Base-by-base conservation (phyloP, 2,888 invertebrate species). In the Hypercompe scribonia region DNA sequence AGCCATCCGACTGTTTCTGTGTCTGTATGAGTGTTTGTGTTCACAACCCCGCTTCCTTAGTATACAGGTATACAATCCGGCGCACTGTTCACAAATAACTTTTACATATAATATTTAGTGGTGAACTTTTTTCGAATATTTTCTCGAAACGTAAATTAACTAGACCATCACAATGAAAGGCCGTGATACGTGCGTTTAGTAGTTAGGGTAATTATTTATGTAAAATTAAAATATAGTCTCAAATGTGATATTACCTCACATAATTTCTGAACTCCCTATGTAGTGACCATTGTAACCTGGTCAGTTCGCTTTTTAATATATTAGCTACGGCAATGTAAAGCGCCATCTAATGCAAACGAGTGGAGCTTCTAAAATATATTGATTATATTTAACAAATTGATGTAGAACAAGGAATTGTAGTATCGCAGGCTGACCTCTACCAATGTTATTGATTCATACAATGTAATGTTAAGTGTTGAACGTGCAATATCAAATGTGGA, bases 381-480 rank as follows among this genome's bases (percentile, higher is more conserved):
- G 71, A 82, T 81, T 78, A 78, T 82, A 71, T 75, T 72, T 71
- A 77, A 78, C 76, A 75, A 76, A 80, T 79, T 72, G 77, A 76
- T 81, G 82, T 85, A 89, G 87, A 85, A 86, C 87, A 87, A 84
- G 86, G 84, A 87, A 85, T 88, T 86, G 85, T 82, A 84, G 83
- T 85, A 87, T 85, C 83, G 83, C 85, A 85, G 84, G 86, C 86
- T 88, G 90, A 90, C 87, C 86, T 89, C 88, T 88, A 89, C 89
- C 88, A 88, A 90, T 89, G 89, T 92, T 91, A 90, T 87, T 85
- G 87, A 90, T 86, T 90, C 88, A 90, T 87, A 88, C 89, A 90
- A 90, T 89, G 84, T 95, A 93, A 90, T 92, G 93, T 90, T 95
- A 95, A 95, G 95, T 94, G 91, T 94, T 93, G 90, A 88, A 91